Evolutionary conservation across 2,797 vertebrate genomes (phyloP), one percentile per base, ranked within the genome.

Genomic region (Acrossocheilus wenchowensis): DNA sequence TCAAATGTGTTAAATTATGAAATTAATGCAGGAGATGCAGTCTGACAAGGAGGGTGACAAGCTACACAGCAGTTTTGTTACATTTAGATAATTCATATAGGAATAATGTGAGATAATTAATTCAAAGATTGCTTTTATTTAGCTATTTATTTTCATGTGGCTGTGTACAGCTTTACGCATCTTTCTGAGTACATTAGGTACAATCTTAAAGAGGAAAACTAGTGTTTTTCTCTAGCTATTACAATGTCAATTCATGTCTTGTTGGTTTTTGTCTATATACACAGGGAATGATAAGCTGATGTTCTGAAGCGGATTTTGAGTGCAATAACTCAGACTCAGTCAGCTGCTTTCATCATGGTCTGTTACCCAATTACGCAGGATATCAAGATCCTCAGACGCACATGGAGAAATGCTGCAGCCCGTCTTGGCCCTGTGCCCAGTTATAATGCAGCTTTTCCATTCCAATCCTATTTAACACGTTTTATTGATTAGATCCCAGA

Each of bases 401-500:
- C 23, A 11, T 66, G 57, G 45, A 66, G 64, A 78, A 62, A 45
- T n/a, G 1, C 43, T 69, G 45, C 45, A 57, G 48, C 4, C 50
- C 4, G 10, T 48, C 43, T 52, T 85, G 73, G 88, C 73, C 41
- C 26, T 34, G 36, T 45, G 81, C 66, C 48, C 79, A 62, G 36
- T 64, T 85, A 60, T 83, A n/a, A 86, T 64, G 48, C 30, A 52
- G 21, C 73, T 82, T 69, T 64, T 81, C 73, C 69, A 84, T 69
- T 26, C 39, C 84, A 50, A 41, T 84, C 48, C 52, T 72, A 71
- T 89, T 62, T 45, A 23, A 82, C 62, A 87, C 50, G 5, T 73
- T 45, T 72, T 78, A 84, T 81, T 81, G 78, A 87, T 88, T 75
- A 79, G 48, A 74, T 50, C n/a, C 64, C 69, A 74, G 73, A 85